These are phyloP conservation scores for Callinectes sapidus DNA, from an alignment of 2,888 invertebrate species.

Conservation along the genomic window DNA sequence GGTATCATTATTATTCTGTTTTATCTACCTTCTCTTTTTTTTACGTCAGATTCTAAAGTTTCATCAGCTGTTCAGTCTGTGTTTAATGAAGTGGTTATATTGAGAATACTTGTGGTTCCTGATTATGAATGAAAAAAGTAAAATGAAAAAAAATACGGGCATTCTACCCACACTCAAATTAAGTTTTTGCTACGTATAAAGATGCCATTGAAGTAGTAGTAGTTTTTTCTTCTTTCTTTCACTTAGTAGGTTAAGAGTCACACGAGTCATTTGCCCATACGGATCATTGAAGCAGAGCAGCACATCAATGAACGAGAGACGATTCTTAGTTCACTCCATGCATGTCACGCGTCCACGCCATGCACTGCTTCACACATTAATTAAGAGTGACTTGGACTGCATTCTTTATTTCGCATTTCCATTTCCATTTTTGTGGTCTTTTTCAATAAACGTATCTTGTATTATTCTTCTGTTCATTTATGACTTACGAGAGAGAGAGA, in stretches of 20 bases:
- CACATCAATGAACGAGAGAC: background rate
- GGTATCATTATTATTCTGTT: no score
- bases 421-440: background rate
- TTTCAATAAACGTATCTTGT: constrained; percentile 6
- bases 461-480: background rate
- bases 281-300: background rate
- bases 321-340: background rate
- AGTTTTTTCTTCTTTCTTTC: background rate
- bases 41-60: background rate
- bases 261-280: background rate
- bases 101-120: background rate
- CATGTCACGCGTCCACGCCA: no score
- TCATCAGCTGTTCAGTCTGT: background rate
- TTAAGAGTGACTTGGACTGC: background rate
- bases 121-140: background rate
- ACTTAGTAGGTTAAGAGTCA: background rate
- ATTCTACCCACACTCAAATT: background rate
- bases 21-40: background rate
- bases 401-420: background rate
- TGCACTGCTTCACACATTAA: background rate
- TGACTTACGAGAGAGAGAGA: no score
- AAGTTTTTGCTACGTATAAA: background rate
- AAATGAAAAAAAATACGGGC: background rate
- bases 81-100: background rate
- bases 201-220: background rate